A percentile compares a stretch with the other conserved stretches of the same genome.
Conservation (phyloP, 2,797 vertebrate species). For the Muscicapa striata region DNA sequence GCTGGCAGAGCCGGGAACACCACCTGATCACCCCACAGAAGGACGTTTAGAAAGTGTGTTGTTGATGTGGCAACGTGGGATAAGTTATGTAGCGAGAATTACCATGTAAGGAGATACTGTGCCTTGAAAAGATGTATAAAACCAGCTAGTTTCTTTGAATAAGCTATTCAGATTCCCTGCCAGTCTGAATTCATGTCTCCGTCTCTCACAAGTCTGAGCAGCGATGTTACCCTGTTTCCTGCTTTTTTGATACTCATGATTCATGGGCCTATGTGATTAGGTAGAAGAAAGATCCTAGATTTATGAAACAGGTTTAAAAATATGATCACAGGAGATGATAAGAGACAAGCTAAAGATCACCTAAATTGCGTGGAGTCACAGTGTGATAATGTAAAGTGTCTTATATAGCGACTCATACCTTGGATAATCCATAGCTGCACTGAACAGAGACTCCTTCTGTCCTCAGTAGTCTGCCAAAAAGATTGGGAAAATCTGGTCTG, state of each 20-base stretch:
- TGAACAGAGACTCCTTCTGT: not conserved
- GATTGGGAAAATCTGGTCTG: not conserved
- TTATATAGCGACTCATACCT: not conserved
- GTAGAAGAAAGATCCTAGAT: not conserved
- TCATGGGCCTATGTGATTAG: not conserved
- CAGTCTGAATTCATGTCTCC: no score
- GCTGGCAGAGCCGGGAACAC: not conserved
- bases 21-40: accelerated
- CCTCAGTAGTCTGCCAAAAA: not conserved
- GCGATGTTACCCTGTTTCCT: not conserved
- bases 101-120: not conserved
- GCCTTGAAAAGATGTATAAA: not conserved
- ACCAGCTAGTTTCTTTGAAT: not conserved
- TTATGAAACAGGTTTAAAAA: not conserved
- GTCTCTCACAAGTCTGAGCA: not conserved
- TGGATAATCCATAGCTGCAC: not conserved
- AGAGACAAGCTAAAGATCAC: not conserved
- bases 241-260: not conserved
- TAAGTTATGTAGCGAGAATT: not conserved
- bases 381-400: not conserved
- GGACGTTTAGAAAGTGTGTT: not conserved
- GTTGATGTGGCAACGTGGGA: no score
- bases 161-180: not conserved
- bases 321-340: accelerated
- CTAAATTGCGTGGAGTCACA: not conserved